Percentiles rank a stretch among this genome's conserved stretches.
Conservation (phyloP, 2,888 invertebrate species). For the Temnothorax rugatulus region DNA sequence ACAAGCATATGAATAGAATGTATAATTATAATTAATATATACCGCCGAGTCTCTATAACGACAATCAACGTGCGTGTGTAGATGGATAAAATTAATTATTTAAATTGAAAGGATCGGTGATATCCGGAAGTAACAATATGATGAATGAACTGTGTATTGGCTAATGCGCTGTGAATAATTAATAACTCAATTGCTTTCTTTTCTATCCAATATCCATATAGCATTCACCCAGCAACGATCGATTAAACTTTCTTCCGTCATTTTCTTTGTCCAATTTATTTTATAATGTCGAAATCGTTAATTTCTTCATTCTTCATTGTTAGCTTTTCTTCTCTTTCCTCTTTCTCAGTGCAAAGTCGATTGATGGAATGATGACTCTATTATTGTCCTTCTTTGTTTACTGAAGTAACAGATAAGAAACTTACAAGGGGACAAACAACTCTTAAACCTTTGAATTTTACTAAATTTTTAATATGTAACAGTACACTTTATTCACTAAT, state of each 20-base stretch:
- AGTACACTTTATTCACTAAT: no score
- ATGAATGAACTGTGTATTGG: not conserved
- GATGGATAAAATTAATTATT: not conserved
- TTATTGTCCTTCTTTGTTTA: conserved; percentile 4
- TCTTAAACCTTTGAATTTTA: no score
- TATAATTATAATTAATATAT: not conserved
- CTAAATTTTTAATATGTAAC: no score
- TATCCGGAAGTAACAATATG: not conserved
- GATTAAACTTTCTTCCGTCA: not conserved
- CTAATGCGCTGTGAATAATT: not conserved
- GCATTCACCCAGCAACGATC: not conserved
- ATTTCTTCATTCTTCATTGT: not conserved
- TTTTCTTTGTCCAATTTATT: not conserved
- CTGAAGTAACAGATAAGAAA: no score
- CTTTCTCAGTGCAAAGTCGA: not conserved
- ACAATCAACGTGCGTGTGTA: not conserved
- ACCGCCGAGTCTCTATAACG: not conserved
- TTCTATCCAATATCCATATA: no score
- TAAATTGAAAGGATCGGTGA: not conserved
- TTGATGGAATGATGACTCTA: not conserved
- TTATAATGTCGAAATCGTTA: not conserved
- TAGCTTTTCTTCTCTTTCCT: no score
- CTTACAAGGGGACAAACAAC: no score
- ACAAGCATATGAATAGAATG: not conserved
- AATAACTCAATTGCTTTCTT: not conserved